Conservation (phyloP, 1,140 invertebrate genomes). For the Cydia amplana region DNA sequence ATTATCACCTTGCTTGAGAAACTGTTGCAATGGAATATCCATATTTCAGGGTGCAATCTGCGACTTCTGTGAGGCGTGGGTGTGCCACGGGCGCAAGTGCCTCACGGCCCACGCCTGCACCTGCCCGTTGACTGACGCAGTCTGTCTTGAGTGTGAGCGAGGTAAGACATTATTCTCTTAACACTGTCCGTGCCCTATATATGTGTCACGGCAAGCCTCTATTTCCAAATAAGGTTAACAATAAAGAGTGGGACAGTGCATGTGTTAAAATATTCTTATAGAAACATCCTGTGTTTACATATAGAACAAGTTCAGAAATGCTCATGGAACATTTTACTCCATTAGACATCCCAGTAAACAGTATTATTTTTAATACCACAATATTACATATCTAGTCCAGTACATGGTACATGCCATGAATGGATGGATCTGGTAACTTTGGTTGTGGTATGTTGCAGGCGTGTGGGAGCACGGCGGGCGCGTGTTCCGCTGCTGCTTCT, state of each 20-base stretch:
- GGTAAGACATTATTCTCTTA: conserved; percentile 46
- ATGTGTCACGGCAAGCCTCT: too few relatives aligned
- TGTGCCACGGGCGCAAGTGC: conserved; percentile 96
- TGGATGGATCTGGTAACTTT: too few relatives aligned
- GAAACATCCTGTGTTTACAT: too few relatives aligned
- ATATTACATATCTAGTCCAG: too few relatives aligned
- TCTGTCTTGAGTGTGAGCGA: conserved; percentile 92
- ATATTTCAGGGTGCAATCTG: conserved; percentile 93
- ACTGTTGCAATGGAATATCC: background rate
- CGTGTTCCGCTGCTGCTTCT: conserved; percentile 96
- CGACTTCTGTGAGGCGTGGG: conserved; percentile 98
- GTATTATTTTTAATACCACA: too few relatives aligned
- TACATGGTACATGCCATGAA: too few relatives aligned
- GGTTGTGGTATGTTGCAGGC: conserved; percentile 70
- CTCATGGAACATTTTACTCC: too few relatives aligned
- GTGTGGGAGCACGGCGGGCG: conserved; percentile 97
- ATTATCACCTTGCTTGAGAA: background rate
- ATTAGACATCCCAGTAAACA: too few relatives aligned
- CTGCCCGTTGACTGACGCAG: conserved; percentile 92
- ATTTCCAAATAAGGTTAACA: too few relatives aligned
- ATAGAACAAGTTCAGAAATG: background rate
- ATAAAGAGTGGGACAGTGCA: too few relatives aligned
- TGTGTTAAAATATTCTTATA: too few relatives aligned
- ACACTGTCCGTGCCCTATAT: too few relatives aligned
- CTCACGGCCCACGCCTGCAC: conserved; percentile 94